Percentiles rank a stretch among this genome's conserved stretches.
phyloP scores from a whole-genome alignment of 2,113 vertebrate genomes.

The Chloebia gouldiae region DNA sequence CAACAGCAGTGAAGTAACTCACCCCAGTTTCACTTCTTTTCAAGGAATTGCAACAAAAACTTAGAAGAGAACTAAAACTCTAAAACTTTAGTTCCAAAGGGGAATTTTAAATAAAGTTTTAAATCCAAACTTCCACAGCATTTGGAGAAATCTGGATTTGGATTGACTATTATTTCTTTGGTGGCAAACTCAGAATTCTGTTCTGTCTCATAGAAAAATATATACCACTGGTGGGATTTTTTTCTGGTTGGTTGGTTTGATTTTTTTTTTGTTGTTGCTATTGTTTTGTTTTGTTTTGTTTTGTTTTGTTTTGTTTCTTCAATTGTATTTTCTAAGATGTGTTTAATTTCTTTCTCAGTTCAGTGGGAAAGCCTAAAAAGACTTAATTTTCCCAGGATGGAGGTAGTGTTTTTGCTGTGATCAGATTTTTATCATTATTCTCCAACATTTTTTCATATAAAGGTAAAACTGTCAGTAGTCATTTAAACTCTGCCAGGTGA shows the following conservation, averaged over 20 bases:
- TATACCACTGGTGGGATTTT: not conserved
- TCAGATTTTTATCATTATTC: not conserved
- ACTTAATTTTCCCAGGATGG: not conserved
- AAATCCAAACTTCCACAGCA: not conserved
- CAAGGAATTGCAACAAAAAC: not conserved
- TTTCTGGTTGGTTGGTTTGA: not conserved
- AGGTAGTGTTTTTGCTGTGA: not conserved
- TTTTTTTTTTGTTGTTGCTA: no score
- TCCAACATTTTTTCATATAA: not conserved
- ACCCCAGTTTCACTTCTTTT: not conserved
- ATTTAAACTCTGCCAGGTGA: not conserved
- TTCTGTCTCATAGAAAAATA: not conserved
- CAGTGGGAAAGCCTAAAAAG: not conserved
- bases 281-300: not conserved
- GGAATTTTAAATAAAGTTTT: not conserved
- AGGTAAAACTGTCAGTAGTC: not conserved
- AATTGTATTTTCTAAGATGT: not conserved
- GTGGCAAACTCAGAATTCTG: not conserved
- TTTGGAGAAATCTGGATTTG: not conserved
- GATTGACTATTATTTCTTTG: not conserved
- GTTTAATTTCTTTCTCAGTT: not conserved
- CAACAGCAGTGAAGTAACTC: constrained; percentile 41
- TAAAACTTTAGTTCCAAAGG: not conserved
- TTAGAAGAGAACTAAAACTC: not conserved
- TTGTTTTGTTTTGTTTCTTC: not conserved